These are phyloP conservation scores for Scaptomyza reducta DNA, from an alignment of 2,888 invertebrate species.

Conservation along the genomic window DNA sequence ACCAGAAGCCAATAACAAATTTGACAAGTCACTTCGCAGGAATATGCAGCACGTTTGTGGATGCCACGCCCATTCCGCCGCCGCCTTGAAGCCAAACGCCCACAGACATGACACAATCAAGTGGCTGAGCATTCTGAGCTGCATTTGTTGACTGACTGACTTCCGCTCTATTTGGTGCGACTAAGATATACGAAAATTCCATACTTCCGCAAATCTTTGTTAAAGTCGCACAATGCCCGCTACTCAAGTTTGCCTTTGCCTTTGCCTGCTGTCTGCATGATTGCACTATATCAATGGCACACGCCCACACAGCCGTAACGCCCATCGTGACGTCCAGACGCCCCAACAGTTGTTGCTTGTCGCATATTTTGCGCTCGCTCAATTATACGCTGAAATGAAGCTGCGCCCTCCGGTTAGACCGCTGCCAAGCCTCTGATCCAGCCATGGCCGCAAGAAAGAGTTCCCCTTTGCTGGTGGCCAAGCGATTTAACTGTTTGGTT, in stretches of 20 bases:
- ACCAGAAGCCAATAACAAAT: conserved; percentile 16
- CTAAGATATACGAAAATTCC: conserved; percentile 78
- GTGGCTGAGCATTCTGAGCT: conserved; percentile 40
- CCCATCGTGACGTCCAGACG: conserved; percentile 38
- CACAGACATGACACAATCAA: conserved; percentile 63
- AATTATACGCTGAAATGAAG: conserved; percentile 79
- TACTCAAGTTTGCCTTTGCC: conserved; percentile 24
- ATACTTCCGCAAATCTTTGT: conserved; percentile 78
- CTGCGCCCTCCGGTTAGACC: conserved; percentile 55
- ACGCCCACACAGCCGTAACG: conserved; percentile 55
- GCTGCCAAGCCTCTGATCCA: conserved; percentile 13
- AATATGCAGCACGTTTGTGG: conserved; percentile 15
- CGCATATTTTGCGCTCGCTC: conserved; percentile 75
- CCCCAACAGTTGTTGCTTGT: conserved; percentile 62
- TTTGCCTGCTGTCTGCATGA: not conserved
- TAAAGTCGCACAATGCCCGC: conserved; percentile 48
- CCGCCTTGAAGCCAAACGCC: conserved; percentile 8
- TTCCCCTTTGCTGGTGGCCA: conserved; percentile 14
- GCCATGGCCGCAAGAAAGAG: conserved; percentile 4
- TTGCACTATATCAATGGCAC: conserved; percentile 35
- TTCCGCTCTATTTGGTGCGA: conserved; percentile 76
- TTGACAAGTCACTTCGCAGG: conserved; percentile 10
- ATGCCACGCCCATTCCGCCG: conserved; percentile 28
- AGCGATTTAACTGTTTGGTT: conserved; percentile 67
- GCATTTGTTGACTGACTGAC: conserved; percentile 73